Percentiles rank a stretch among this genome's conserved stretches.
These are phyloP conservation scores for Aphelenchoides bicaudatus DNA, from an alignment of 2,888 invertebrate species.

Conservation along the genomic window DNA sequence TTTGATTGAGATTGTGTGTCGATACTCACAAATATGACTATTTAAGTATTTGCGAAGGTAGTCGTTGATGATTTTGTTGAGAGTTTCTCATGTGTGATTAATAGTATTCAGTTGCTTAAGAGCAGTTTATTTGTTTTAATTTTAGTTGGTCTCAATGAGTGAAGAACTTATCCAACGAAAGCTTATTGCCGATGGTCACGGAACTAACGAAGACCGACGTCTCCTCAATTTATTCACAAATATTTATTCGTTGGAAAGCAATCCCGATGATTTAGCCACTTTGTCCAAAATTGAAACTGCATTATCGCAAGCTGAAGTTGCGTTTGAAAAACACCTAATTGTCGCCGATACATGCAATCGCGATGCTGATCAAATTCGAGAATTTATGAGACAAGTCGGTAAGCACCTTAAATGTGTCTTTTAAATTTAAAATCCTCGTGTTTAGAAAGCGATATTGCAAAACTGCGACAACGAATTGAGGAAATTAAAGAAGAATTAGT, in stretches of 20 bases:
- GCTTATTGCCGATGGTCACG: conserved; percentile 90
- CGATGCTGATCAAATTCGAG: neutral
- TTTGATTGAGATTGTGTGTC: too few relatives aligned
- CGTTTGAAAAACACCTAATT: neutral
- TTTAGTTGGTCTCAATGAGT: conserved; percentile 18
- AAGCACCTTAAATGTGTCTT: neutral
- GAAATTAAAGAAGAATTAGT: conserved; percentile 42
- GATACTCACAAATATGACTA: too few relatives aligned
- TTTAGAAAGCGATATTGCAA: neutral
- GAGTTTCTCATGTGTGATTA: too few relatives aligned
- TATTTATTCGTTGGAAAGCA: neutral
- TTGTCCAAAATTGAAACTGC: conserved; percentile 3
- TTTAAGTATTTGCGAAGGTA: too few relatives aligned
- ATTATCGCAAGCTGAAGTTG: neutral
- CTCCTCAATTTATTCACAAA: conserved; percentile 32
- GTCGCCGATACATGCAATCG: conserved; percentile 1
- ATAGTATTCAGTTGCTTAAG: neutral
- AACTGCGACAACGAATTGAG: conserved; percentile 37
- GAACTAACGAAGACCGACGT: conserved; percentile 87
- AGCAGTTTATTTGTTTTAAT: neutral
- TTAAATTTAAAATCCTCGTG: too few relatives aligned
- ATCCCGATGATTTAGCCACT: conserved; percentile 1
- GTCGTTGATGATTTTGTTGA: too few relatives aligned
- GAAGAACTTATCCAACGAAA: conserved; percentile 89
- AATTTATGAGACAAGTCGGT: neutral